Base-by-base conservation (phyloP, 2,888 invertebrate genomes). In the Drosophila diplacantha region DNA sequence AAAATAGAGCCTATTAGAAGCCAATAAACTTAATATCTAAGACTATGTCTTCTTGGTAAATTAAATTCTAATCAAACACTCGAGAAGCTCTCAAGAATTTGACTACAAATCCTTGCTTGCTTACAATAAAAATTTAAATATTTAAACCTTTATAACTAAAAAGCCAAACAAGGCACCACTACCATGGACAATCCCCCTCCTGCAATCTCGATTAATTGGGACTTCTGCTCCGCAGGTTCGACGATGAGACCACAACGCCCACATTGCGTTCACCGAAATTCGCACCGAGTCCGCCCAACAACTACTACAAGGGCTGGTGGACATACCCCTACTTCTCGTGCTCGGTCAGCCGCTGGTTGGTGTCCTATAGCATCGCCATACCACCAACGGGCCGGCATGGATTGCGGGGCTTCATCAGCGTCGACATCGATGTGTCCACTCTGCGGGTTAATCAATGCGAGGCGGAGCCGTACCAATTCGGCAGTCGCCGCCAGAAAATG, bases 401-500 rank as follows among this genome's bases (percentile, higher is more conserved):
- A 81, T 89, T 88, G 85, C 91, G 91, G 44, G 89, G 89, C 43
- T 92, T 92, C 85, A 89, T 93, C 56, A 92, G 92, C 82, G 88
- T 95, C 73, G 95, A 95, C 88, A 92, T 95, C 83, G 95, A 95
- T 89, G 92, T 95, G 85, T 93, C 94, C 66, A 91, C 91, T 72
- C 89, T 95, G 88, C 93, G 95, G 86, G 92, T 95, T 78, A 96
- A 97, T 89, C 97, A 97, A 85, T 97, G 97, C 87, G 95, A 96
- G 81, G 85, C 86, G 37, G 72, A 85, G 64, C 79, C 77, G 6
- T 85, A 85, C 71, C 84, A 84, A 44, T 86, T 86, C 62, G 66
- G 74, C 20, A 79, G 61, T 44, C 69, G 55, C 18, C 67, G 62
- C 34, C 55, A 55, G 35, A 63, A 69, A 74, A 24, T 44, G 37